These are phyloP conservation scores for Orchestia grillus DNA, from an alignment of 1,140 invertebrate species.

Conservation along the genomic window DNA sequence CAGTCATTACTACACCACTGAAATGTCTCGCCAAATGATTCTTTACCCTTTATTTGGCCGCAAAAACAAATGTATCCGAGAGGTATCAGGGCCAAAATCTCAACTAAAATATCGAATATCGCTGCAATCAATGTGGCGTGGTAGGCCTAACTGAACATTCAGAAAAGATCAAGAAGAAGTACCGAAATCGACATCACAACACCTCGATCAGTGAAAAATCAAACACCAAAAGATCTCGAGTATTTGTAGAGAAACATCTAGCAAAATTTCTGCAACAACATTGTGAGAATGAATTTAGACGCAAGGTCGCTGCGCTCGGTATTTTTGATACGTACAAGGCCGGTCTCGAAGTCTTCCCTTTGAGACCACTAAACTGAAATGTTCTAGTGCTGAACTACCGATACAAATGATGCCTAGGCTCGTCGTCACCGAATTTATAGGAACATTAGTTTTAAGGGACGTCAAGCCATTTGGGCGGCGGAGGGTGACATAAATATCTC, in stretches of 20 bases:
- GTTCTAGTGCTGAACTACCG: not conserved
- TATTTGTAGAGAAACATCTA: not conserved
- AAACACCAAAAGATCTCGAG: not conserved
- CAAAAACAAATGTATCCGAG: not conserved
- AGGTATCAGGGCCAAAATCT: not conserved
- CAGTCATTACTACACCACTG: not conserved
- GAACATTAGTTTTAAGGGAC: constrained; percentile 31
- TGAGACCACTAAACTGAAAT: not conserved
- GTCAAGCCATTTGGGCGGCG: not conserved
- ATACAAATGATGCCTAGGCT: constrained; percentile 7
- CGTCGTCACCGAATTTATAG: constrained; percentile 5
- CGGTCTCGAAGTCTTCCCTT: not conserved
- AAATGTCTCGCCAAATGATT: not conserved
- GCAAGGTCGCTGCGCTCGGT: not conserved
- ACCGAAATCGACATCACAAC: not conserved
- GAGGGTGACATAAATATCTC: constrained; percentile 25
- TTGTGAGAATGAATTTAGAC: not conserved
- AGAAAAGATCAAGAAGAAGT: not conserved
- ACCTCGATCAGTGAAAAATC: not conserved
- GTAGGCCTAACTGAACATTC: not conserved
- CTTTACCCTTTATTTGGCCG: no score
- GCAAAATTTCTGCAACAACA: not conserved
- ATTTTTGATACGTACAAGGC: no score
- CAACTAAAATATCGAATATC: not conserved
- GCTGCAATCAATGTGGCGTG: not conserved